Evolutionary conservation across 2,888 invertebrate genomes (phyloP).

Genomic region (Eilema griseolum): DNA sequence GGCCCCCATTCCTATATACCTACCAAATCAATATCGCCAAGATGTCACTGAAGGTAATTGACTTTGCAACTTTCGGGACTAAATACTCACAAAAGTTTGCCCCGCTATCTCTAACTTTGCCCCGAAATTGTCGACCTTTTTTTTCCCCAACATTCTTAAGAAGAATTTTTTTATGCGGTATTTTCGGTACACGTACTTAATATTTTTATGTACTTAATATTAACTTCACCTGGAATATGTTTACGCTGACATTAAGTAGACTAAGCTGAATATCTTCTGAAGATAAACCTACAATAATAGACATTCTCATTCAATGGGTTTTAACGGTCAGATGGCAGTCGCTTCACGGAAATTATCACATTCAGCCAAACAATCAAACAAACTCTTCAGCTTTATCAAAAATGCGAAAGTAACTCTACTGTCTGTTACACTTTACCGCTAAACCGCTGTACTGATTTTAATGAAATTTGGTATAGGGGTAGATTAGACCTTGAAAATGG

Average conservation of each 20-base stretch:
- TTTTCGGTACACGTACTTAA: background rate
- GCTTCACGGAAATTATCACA: no score
- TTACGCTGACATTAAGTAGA: background rate
- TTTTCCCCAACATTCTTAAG: slow-evolving; percentile 14
- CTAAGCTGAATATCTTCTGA: background rate
- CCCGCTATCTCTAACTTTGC: slow-evolving; percentile 28
- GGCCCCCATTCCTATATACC: slow-evolving; percentile 6
- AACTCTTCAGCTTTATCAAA: no score
- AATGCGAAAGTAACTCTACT: no score
- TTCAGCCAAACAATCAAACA: no score
- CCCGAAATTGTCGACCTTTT: slow-evolving; percentile 17
- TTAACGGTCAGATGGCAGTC: no score
- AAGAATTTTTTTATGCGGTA: slow-evolving; percentile 12
- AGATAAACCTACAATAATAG: background rate
- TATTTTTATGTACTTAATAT: background rate
- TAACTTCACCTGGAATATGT: background rate
- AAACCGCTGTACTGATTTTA: no score
- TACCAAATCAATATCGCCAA: slow-evolving; percentile 35
- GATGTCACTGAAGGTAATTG: slow-evolving; percentile 35
- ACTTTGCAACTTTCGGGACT: slow-evolving; percentile 37
- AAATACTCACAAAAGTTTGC: slow-evolving; percentile 34
- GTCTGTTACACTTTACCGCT: no score
- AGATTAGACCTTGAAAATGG: no score
- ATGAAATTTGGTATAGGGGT: no score
- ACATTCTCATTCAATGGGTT: no score